These are phyloP conservation scores for Papilio aristodemus DNA, from an alignment of 1,140 invertebrate genomes.

Conservation along the genomic window DNA sequence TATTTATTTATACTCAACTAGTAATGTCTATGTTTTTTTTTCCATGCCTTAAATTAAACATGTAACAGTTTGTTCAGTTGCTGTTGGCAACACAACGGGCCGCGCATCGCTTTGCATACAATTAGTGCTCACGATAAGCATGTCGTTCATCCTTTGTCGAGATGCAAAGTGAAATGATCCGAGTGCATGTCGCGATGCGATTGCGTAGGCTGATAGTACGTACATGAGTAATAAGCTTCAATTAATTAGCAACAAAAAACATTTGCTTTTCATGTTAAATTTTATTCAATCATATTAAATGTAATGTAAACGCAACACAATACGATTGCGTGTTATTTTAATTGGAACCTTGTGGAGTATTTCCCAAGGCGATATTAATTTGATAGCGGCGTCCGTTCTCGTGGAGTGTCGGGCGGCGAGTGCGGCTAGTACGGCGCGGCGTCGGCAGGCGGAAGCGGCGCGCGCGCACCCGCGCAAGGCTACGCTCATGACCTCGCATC, in stretches of 20 bases:
- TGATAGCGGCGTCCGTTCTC: constrained; percentile 41
- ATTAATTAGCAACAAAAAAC: not conserved
- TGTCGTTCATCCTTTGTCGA: constrained; percentile 27
- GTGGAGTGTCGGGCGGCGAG: constrained; percentile 50
- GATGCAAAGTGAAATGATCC: constrained; percentile 27
- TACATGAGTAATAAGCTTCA: constrained; percentile 9
- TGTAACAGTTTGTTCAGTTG: not conserved
- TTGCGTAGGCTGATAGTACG: constrained; percentile 32
- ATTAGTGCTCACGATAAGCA: constrained; percentile 25
- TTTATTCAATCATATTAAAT: not conserved
- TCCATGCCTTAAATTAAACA: not conserved
- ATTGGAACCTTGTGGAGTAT: constrained; percentile 21
- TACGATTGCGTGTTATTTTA: constrained; percentile 19
- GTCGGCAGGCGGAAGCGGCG: constrained; percentile 74
- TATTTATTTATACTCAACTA: not conserved
- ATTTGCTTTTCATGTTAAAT: not conserved
- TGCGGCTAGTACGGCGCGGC: constrained; percentile 48
- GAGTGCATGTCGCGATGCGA: constrained; percentile 33
- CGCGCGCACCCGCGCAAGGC: constrained; percentile 76
- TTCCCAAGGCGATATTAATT: constrained; percentile 15
- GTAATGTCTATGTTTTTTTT: not conserved
- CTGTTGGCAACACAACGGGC: constrained; percentile 3
- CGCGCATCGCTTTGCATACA: constrained; percentile 40
- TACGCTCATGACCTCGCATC: constrained; percentile 78
- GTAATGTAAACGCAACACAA: constrained; percentile 8